These are phyloP conservation scores for Theristicus caerulescens DNA, from an alignment of 2,113 vertebrate species.

Conservation along the genomic window DNA sequence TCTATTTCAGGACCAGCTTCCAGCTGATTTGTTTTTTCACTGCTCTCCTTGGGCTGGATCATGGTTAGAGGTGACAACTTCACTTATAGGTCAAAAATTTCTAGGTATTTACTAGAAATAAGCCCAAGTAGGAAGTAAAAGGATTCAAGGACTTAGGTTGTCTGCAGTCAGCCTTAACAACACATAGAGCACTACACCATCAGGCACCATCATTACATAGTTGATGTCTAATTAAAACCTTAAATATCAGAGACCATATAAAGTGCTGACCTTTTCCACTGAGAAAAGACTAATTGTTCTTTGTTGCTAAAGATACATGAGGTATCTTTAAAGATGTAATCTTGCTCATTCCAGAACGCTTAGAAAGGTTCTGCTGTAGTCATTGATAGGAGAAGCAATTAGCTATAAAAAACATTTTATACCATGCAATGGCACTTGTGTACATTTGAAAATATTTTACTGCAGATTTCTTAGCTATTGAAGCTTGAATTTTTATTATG, in stretches of 20 bases:
- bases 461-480: background rate
- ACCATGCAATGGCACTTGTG: background rate
- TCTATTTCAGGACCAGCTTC: background rate
- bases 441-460: background rate
- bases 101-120: background rate
- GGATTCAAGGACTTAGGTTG: background rate
- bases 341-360: background rate
- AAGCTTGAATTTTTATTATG: background rate
- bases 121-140: background rate
- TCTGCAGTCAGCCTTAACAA: background rate
- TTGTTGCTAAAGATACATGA: background rate
- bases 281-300: constrained; percentile 8
- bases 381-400: background rate
- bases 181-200: background rate
- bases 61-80: background rate
- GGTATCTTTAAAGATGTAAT: background rate
- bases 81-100: background rate
- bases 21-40: background rate
- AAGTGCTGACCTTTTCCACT: constrained; percentile 24
- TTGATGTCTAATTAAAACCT: constrained; percentile 38
- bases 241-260: constrained; percentile 4
- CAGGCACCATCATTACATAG: background rate
- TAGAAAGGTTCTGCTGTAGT: background rate
- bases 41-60: background rate
- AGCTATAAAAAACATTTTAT: background rate